Percentiles rank a stretch among this genome's conserved stretches.
Conservation (phyloP, 2,888 invertebrate species). For the Saturnia japonica region DNA sequence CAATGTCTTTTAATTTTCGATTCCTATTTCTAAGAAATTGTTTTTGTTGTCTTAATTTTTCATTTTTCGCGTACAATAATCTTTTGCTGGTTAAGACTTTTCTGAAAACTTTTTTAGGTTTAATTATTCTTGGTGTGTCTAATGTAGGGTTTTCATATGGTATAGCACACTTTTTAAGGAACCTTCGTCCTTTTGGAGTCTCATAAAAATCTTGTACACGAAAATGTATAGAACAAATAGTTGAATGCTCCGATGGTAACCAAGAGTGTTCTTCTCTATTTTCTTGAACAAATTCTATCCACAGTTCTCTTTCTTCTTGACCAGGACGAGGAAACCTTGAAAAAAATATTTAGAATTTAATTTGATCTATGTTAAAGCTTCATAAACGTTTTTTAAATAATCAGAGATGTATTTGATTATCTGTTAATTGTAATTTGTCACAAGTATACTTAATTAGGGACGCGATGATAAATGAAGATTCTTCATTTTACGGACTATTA, state of each 20-base stretch:
- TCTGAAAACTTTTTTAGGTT: slow-evolving; percentile 13
- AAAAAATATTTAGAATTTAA: not conserved
- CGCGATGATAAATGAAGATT: too few species aligned
- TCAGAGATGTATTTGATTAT: too few species aligned
- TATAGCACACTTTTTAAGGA: slow-evolving; percentile 7
- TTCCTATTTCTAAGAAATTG: slow-evolving; percentile 11
- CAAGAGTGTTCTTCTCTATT: slow-evolving; percentile 35
- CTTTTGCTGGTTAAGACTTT: slow-evolving; percentile 1
- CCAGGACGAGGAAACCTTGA: slow-evolving; percentile 28
- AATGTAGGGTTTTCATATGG: slow-evolving; percentile 7
- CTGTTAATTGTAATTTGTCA: too few species aligned
- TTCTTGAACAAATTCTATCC: slow-evolving; percentile 36
- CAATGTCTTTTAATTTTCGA: slow-evolving; percentile 1
- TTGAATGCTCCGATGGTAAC: slow-evolving; percentile 29
- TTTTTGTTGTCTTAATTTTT: slow-evolving; percentile 12
- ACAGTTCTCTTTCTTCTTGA: slow-evolving; percentile 30
- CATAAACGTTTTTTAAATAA: too few species aligned
- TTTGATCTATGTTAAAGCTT: too few species aligned
- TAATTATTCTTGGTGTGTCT: slow-evolving; percentile 8
- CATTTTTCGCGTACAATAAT: slow-evolving; percentile 4
- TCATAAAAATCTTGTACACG: slow-evolving; percentile 21
- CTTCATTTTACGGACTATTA: too few species aligned
- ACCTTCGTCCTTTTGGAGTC: slow-evolving; percentile 6
- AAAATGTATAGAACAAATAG: slow-evolving; percentile 36
- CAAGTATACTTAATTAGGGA: too few species aligned